Conservation (phyloP, 2,797 vertebrate genomes). For the Sebastes nivosus region DNA sequence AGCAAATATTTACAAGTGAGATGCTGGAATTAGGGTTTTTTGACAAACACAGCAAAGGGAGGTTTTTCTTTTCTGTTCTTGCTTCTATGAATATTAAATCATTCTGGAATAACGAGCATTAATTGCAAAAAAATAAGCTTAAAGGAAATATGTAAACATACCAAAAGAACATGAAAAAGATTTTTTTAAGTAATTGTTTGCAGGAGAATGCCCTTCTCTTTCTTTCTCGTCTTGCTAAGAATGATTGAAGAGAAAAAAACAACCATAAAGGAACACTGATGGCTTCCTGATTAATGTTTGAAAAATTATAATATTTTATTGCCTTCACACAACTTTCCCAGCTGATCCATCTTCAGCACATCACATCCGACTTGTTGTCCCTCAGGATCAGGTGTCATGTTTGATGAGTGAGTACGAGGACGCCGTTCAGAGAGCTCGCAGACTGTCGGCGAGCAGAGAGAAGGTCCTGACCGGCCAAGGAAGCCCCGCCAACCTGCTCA, state of each 20-base stretch:
- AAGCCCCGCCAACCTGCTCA: constrained; percentile 61
- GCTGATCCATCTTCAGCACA: background rate
- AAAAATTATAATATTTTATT: background rate
- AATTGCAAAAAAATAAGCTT: background rate
- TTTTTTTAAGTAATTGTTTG: background rate
- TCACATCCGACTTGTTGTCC: background rate
- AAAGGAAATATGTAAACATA: background rate
- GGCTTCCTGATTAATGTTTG: background rate
- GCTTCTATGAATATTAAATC: background rate
- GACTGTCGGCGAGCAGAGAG: constrained; percentile 76
- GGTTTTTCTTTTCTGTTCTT: background rate
- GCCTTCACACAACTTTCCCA: background rate
- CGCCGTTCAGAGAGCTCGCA: constrained; percentile 77
- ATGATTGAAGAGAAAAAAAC: background rate
- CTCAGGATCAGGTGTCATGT: constrained; percentile 65
- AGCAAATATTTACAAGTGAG: background rate
- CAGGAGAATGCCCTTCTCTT: background rate
- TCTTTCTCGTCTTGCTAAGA: background rate
- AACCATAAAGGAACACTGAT: background rate
- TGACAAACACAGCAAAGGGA: no score
- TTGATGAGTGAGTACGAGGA: constrained; percentile 79
- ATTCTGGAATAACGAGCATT: background rate
- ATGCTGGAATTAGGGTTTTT: background rate
- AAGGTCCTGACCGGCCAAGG: constrained; percentile 72
- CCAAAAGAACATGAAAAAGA: background rate